Conservation (phyloP, 2,113 vertebrate species). For the Pseudorectes ferrugineus region DNA sequence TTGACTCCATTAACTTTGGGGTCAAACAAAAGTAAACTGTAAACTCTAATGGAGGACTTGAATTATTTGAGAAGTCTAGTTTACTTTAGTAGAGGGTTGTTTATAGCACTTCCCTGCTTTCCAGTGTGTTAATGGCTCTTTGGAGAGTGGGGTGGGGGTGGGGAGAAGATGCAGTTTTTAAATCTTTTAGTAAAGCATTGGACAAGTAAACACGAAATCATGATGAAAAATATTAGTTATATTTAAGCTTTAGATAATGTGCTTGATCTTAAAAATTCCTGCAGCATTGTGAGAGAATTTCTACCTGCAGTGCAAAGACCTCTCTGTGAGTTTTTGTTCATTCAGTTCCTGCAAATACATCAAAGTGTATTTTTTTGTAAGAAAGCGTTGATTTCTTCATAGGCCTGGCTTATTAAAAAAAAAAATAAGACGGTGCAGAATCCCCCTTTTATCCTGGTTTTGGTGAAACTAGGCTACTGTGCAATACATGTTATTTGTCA, state of each 20-base stretch:
- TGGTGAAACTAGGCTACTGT: background rate
- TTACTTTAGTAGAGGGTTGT: slow-evolving; percentile 48
- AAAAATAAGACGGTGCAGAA: background rate
- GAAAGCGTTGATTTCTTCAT: background rate
- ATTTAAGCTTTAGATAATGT: background rate
- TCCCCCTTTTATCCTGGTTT: background rate
- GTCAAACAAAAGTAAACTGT: slow-evolving; percentile 53
- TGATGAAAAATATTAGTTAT: background rate
- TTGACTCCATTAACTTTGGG: slow-evolving; percentile 36
- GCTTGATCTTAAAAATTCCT: background rate
- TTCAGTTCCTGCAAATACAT: background rate
- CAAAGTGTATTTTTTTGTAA: background rate
- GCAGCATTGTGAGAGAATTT: background rate
- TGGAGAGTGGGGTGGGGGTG: background rate
- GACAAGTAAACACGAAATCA: background rate
- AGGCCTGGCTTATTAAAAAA: background rate
- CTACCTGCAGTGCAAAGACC: background rate
- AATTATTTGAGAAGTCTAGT: slow-evolving; percentile 35
- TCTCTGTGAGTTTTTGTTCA: background rate
- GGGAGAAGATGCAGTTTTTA: background rate
- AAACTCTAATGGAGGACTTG: slow-evolving; percentile 46
- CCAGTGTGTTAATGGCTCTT: slow-evolving; percentile 1
- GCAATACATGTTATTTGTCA: background rate
- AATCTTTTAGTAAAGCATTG: background rate
- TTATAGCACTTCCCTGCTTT: slow-evolving; percentile 47